Evolutionary conservation across 2,797 vertebrate genomes (phyloP).

Genomic region (Hozukius guyotensis): DNA sequence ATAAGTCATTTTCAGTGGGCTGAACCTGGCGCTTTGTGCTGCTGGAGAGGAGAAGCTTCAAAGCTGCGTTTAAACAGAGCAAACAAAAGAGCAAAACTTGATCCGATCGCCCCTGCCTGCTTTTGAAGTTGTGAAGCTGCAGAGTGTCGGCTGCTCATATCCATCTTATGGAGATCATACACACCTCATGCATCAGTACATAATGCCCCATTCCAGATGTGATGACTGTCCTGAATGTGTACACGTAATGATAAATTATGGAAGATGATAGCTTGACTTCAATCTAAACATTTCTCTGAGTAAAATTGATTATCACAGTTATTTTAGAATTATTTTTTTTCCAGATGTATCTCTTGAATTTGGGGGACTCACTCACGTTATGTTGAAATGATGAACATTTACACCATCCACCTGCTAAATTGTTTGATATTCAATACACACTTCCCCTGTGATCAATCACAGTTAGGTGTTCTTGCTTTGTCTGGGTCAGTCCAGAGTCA

Average conservation of each 20-base stretch:
- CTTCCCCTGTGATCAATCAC: not conserved
- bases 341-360: not conserved
- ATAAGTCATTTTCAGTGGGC: slow-evolving; percentile 76
- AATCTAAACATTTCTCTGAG: not conserved
- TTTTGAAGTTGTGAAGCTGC: slow-evolving; percentile 91
- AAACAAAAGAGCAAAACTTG: slow-evolving; percentile 86
- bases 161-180: slow-evolving; percentile 62
- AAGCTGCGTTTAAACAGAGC: slow-evolving; percentile 89
- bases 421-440: not conserved
- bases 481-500: not conserved
- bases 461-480: not conserved
- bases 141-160: slow-evolving; percentile 72
- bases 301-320: not conserved
- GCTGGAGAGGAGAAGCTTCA: slow-evolving; percentile 92
- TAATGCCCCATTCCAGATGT: slow-evolving; percentile 6
- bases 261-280: not conserved
- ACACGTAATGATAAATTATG: not conserved
- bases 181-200: slow-evolving; percentile 17
- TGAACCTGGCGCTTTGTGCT: slow-evolving; percentile 83
- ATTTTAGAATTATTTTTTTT: not conserved
- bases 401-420: not conserved
- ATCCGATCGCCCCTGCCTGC: slow-evolving; percentile 82
- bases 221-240: not conserved
- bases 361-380: not conserved
- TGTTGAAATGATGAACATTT: not conserved